Evolutionary conservation across 2,113 vertebrate genomes (phyloP), one percentile per base, ranked within the genome.

Genomic region (Cyrtonyx montezumae): DNA sequence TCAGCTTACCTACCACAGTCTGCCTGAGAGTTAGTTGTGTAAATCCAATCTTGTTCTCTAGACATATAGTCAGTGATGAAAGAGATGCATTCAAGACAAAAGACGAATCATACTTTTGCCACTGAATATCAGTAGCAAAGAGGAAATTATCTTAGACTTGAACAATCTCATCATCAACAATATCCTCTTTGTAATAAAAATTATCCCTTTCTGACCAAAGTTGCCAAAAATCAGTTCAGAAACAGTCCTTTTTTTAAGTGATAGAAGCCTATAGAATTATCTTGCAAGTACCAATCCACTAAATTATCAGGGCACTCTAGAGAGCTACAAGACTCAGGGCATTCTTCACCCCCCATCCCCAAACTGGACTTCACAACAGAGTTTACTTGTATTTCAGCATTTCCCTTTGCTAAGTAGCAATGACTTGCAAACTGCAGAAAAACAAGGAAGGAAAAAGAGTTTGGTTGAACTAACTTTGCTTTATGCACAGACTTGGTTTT

Each of bases 401-500:
- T 12, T 42, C 32, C 34, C 37, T 46, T 36, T 84, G 21, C 21
- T 43, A 87, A 78, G 14, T 30, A 56, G 22, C 23, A 69, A 58
- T 2, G 1, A 43, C 61, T 48, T 69, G 62, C 3, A 80, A 74
- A 30, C 7, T 53, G 18, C 45, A 78, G 2, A 26, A 67, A 74
- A 74, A n/a, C 7, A 10, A 0, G 2, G 9, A 23, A 76, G 21
- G 25, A 80, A 73, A 18, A 73, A 56, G n/a, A n/a, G n/a, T n/a
- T n/a, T n/a, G n/a, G n/a, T n/a, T n/a, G n/a, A n/a, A n/a, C n/a
- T n/a, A n/a, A n/a, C n/a, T n/a, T n/a, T n/a, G n/a, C n/a, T n/a
- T n/a, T n/a, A n/a, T n/a, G n/a, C n/a, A n/a, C n/a, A n/a, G n/a
- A 15, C 3, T 6, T 51, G 5, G 0, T 0, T 80, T 83, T 80